phyloP scores from a whole-genome alignment of 2,113 vertebrate species.

The Motacilla tschutschensis region DNA sequence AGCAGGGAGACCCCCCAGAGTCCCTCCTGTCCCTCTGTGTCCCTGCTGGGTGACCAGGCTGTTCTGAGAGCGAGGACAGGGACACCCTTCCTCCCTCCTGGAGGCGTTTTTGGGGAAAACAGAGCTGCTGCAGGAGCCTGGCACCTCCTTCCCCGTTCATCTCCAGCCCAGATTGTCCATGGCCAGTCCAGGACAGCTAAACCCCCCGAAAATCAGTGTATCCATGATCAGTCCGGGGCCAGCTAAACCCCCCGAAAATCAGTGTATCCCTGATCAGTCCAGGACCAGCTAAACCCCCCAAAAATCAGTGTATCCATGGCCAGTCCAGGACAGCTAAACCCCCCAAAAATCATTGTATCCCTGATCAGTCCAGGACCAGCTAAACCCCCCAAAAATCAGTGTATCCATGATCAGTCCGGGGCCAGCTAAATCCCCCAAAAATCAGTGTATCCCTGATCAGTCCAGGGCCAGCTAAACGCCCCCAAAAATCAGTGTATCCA shows the following conservation, averaged over 20 bases:
- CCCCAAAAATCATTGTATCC: neutral
- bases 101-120: neutral
- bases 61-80: neutral
- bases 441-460: accelerated
- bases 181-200: neutral
- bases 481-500: too few species aligned
- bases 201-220: neutral
- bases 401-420: too few species aligned
- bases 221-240: accelerated
- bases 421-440: neutral
- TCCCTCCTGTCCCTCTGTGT: neutral
- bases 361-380: accelerated
- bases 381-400: neutral
- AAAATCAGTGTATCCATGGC: too few species aligned
- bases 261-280: too few species aligned
- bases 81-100: neutral
- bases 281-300: too few species aligned
- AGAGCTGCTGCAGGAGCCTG: neutral
- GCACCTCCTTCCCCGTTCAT: accelerated
- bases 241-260: neutral
- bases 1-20: neutral
- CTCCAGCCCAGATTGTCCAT: neutral
- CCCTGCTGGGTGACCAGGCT: neutral
- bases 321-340: neutral
- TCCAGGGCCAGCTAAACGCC: neutral